Evolutionary conservation across 2,113 vertebrate genomes (phyloP), one percentile per base, ranked within the genome.

Genomic region (Tiliqua scincoides): DNA sequence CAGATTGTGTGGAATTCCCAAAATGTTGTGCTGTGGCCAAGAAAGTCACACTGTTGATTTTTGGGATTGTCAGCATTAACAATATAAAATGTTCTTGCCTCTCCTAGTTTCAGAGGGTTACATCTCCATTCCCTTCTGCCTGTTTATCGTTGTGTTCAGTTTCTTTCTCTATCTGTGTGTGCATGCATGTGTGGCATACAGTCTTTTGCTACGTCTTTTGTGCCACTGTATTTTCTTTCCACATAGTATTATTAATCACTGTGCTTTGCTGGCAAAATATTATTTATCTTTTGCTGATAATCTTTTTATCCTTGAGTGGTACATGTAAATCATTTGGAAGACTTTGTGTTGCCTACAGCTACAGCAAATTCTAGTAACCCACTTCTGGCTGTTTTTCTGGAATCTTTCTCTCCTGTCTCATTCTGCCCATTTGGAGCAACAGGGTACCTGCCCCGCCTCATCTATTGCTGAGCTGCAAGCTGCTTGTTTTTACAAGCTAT

Each of bases 401-500:
- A 7, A 21, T 61, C 54, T 35, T 61, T 71, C 6, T 85, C 5
- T 25, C 14, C 27, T 43, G 20, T 15, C 54, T 85, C 52, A 59
- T 32, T 9, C 35, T 68, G 62, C 68, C 73, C 40, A 15, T 86
- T 86, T 86, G 15, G 30, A 65, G 37, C 23, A 32, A 35, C 18
- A 35, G 27, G 23, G n/a, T 80, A 80, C 72, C 68, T 52, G 37
- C 54, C n/a, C 12, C 32, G 57, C 62, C 4, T 48, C 32, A 0
- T 0, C 80, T 90, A 94, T 91, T 86, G 6, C 12, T 0, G 1
- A 0, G 79, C 93, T 91, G 92, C 70, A 73, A 61, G 61, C 9
- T 8, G 90, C 91, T 96, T 94, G 93, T 95, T 96, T 95, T 95
- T 91, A 63, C 54, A 94, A 93, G 89, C 37, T 79, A 35, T 87